These are phyloP conservation scores for Anabacerthia variegaticeps DNA, from an alignment of 2,797 vertebrate genomes.

Conservation along the genomic window DNA sequence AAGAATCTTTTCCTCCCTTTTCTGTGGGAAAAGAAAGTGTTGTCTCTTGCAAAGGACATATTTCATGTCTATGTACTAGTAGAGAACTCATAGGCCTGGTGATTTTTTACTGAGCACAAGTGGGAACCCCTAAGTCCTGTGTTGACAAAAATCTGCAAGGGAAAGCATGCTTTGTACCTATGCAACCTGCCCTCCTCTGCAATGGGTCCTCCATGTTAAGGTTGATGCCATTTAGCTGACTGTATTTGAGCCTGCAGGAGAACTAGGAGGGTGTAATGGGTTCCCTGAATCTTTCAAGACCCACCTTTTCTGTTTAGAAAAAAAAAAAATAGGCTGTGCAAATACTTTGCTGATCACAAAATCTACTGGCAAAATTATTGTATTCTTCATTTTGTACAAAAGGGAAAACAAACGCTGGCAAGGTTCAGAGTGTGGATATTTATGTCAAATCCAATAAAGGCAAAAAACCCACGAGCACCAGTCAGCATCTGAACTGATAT, in stretches of 20 bases:
- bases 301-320: constrained; percentile 72
- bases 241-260: not conserved
- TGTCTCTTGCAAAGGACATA: constrained; percentile 55
- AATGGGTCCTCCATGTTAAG: not conserved
- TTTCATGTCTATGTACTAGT: constrained; percentile 16
- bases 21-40: constrained; percentile 49
- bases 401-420: constrained; percentile 68
- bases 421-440: constrained; percentile 25
- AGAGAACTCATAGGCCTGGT: not conserved
- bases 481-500: constrained; percentile 2
- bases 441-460: constrained; percentile 53
- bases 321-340: constrained; percentile 54
- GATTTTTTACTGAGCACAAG: constrained; percentile 15
- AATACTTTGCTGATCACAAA: constrained; percentile 72
- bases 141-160: not conserved
- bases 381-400: constrained; percentile 60
- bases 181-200: not conserved
- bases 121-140: not conserved
- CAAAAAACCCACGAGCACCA: not conserved
- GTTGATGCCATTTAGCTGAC: not conserved
- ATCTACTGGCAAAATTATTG: constrained; percentile 67
- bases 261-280: not conserved
- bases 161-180: not conserved
- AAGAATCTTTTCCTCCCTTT: not conserved
- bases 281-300: constrained; percentile 55